A percentile compares a stretch with the other conserved stretches of the same genome.
Evolutionary conservation across 2,888 invertebrate genomes (phyloP).

Genomic region (Anagyrus pseudococci): DNA sequence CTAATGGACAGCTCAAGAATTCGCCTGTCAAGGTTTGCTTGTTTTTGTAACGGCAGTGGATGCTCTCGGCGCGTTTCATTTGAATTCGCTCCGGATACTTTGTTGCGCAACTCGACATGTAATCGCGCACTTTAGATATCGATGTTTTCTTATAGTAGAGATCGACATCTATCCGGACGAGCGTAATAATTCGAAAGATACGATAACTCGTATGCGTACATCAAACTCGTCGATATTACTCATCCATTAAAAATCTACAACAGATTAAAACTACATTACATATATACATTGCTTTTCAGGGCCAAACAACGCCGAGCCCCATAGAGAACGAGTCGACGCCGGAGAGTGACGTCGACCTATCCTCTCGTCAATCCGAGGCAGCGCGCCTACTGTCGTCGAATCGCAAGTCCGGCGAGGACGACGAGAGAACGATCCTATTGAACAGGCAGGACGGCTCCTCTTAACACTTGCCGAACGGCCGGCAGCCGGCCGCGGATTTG

Average conservation of each 20-base stretch:
- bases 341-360: slow-evolving; percentile 48
- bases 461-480: slow-evolving; percentile 56
- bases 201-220: no score
- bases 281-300: slow-evolving; percentile 23
- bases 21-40: slow-evolving; percentile 52
- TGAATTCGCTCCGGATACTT: no score
- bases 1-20: slow-evolving; percentile 55
- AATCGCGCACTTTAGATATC: no score
- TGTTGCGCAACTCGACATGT: no score
- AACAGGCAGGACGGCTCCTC: slow-evolving; percentile 41
- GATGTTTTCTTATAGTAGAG: no score
- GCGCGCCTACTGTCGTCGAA: slow-evolving; percentile 44
- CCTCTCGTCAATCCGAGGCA: slow-evolving; percentile 45
- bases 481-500: slow-evolving; percentile 38
- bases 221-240: no score
- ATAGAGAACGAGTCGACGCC: slow-evolving; percentile 41
- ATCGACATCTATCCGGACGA: no score
- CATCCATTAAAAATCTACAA: background rate
- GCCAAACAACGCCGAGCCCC: slow-evolving; percentile 42
- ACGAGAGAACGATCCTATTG: slow-evolving; percentile 54
- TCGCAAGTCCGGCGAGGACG: slow-evolving; percentile 43
- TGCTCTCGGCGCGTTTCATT: no score
- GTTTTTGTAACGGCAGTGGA: no score
- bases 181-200: no score
- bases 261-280: background rate